Conservation (phyloP, 2,888 invertebrate species). For the Sinohyriopsis cumingii region DNA sequence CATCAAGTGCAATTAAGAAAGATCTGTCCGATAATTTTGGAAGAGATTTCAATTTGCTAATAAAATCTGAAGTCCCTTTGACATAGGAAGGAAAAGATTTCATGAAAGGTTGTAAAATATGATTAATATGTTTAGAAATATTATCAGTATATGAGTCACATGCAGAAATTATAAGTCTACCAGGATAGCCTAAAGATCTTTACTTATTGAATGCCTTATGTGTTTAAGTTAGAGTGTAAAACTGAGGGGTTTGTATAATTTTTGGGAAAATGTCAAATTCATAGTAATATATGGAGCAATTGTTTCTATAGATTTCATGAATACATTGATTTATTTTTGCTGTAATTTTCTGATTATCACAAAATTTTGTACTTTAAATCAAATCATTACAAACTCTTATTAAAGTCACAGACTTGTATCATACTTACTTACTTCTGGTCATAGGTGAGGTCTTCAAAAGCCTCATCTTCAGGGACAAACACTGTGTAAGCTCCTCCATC, state of each 20-base stretch:
- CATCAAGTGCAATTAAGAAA: conserved; percentile 5
- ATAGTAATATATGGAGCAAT: too few species aligned
- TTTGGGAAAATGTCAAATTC: too few species aligned
- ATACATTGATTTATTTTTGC: too few species aligned
- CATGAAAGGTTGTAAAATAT: neutral
- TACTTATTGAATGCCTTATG: conserved; percentile 2
- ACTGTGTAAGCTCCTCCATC: conserved; percentile 72
- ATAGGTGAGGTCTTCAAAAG: conserved; percentile 62
- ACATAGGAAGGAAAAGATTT: conserved; percentile 4
- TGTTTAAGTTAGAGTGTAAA: neutral
- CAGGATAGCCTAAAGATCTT: neutral
- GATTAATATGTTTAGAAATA: too few species aligned
- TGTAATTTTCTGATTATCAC: too few species aligned
- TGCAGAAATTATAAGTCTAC: conserved; percentile 3
- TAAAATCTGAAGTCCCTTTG: conserved; percentile 9
- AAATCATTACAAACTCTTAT: too few species aligned
- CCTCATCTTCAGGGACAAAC: conserved; percentile 74
- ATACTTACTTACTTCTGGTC: conserved; percentile 64
- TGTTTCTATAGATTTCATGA: too few species aligned
- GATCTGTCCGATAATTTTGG: neutral
- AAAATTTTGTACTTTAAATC: too few species aligned
- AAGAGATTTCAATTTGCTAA: conserved; percentile 6
- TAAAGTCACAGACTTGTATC: neutral
- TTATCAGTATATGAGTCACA: conserved; percentile 1
- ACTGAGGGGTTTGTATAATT: too few species aligned